Evolutionary conservation across 2,113 vertebrate genomes (phyloP).

Genomic region (Diadophis punctatus): DNA sequence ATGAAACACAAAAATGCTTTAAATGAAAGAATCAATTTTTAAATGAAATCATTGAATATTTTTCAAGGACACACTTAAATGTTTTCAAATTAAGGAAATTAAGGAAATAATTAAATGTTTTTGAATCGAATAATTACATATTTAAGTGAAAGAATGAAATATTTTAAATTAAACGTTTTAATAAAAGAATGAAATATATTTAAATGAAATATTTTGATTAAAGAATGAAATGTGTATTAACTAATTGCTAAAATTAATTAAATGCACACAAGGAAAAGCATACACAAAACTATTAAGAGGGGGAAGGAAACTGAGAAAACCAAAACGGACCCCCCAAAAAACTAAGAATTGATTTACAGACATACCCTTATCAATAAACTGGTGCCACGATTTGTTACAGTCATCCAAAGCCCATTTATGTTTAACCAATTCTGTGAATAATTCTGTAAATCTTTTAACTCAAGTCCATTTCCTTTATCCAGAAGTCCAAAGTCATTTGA

Average conservation of each 20-base stretch:
- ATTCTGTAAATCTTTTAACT: neutral
- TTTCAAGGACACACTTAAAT: neutral
- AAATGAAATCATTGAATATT: neutral
- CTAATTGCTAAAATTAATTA: no score
- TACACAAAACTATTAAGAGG: neutral
- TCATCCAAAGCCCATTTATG: neutral
- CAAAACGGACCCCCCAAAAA: neutral
- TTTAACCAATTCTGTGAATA: neutral
- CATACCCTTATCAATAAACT: neutral
- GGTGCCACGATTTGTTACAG: neutral
- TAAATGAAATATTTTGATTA: no score
- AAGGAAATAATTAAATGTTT: no score
- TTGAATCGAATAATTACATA: neutral
- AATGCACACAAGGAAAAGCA: neutral
- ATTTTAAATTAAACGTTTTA: neutral
- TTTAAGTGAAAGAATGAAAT: neutral
- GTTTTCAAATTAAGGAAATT: no score
- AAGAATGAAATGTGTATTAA: no score
- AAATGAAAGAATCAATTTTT: neutral
- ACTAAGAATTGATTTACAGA: neutral
- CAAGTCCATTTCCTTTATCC: neutral
- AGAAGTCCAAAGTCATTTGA: neutral
- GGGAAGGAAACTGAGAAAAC: neutral
- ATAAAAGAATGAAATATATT: no score
- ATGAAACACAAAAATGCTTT: no score